Evolutionary conservation across 2,797 vertebrate genomes (phyloP).

Genomic region (Psittacula echo): DNA sequence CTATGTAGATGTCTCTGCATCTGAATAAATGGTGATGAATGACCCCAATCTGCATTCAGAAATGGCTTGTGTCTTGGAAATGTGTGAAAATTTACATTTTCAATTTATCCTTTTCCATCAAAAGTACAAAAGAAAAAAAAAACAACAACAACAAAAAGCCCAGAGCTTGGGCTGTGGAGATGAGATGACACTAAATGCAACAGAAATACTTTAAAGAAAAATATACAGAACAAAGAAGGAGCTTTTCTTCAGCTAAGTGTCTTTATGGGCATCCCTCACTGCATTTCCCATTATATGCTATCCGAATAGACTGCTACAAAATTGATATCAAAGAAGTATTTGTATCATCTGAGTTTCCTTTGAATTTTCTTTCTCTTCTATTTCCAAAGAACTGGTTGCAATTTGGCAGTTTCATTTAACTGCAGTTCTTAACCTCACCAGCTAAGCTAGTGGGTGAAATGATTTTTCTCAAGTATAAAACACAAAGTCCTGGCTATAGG

Average conservation of each 20-base stretch:
- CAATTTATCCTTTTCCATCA: not conserved
- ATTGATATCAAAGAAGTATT: not conserved
- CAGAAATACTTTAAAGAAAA: not conserved
- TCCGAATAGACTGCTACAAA: not conserved
- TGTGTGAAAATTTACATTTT: not conserved
- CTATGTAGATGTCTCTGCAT: not conserved
- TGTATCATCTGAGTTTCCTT: not conserved
- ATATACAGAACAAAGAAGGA: not conserved
- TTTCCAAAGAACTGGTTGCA: not conserved
- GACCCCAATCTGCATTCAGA: not conserved
- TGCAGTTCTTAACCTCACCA: not conserved
- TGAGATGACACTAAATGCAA: not conserved
- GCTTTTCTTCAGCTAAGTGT: not conserved
- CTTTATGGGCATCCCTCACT: not conserved
- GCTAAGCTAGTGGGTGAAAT: not conserved
- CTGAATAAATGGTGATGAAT: not conserved
- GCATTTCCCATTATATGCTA: not conserved
- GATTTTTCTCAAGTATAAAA: not conserved
- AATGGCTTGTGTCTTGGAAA: not conserved
- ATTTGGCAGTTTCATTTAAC: slow-evolving; percentile 1
- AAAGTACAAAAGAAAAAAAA: not conserved
- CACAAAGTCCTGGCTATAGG: not conserved
- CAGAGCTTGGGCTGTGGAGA: not conserved
- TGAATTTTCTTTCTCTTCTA: not conserved
- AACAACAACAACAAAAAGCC: not conserved